Evolutionary conservation across 2,113 vertebrate genomes (phyloP).

Genomic region (Rhegmatorhina hoffmannsi): DNA sequence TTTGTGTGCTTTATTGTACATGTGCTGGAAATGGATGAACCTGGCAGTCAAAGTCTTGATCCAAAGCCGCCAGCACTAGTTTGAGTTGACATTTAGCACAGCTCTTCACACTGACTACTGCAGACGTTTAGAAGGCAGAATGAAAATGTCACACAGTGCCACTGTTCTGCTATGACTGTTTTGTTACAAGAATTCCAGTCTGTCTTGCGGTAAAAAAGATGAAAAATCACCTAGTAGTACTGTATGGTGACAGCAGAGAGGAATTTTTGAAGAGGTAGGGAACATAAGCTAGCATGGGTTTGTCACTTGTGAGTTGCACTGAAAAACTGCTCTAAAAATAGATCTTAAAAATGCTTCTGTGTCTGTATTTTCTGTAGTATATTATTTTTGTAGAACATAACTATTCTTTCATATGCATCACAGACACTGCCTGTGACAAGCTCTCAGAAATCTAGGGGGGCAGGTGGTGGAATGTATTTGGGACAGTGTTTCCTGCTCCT

Average conservation of each 20-base stretch:
- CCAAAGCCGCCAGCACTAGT: background rate
- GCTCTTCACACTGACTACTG: background rate
- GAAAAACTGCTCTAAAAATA: background rate
- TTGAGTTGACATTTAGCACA: background rate
- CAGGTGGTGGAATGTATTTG: rapidly evolving
- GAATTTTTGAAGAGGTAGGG: background rate
- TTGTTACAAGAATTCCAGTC: background rate
- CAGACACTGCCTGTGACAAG: background rate
- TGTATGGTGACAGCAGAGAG: background rate
- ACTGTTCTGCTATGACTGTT: background rate
- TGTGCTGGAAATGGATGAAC: background rate
- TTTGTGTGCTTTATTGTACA: background rate
- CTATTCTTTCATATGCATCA: background rate
- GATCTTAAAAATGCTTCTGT: background rate
- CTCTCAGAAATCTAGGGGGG: background rate
- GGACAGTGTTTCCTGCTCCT: background rate
- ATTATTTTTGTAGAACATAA: background rate
- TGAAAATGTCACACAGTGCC: background rate
- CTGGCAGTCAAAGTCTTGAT: background rate
- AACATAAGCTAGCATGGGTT: rapidly evolving
- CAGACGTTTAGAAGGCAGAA: background rate
- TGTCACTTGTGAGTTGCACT: rapidly evolving
- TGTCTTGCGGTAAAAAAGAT: background rate
- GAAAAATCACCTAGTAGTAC: background rate
- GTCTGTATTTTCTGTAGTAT: background rate